phyloP scores from a whole-genome alignment of 2,113 vertebrate genomes.

The Malurus alboscapulatus region DNA sequence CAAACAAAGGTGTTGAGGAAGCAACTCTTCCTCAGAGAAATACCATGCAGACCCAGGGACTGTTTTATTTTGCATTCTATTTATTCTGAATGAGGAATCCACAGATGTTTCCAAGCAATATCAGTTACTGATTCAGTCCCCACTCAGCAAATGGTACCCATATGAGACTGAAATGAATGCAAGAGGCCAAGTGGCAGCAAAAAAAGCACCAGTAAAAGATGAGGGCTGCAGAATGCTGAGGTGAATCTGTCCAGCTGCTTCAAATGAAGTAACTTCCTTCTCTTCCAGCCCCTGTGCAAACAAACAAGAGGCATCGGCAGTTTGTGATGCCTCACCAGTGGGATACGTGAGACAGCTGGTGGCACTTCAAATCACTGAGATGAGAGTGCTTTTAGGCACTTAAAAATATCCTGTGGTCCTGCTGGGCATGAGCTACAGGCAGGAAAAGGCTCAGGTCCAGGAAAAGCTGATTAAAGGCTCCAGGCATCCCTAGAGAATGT shows the following conservation, averaged over 20 bases:
- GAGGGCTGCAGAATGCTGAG: background rate
- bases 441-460: background rate
- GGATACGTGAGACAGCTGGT: rapidly evolving
- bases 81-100: background rate
- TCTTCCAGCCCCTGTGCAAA: background rate
- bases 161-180: background rate
- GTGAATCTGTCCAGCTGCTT: background rate
- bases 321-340: background rate
- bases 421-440: background rate
- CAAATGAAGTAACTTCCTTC: background rate
- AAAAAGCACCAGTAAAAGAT: background rate
- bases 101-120: background rate
- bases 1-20: background rate
- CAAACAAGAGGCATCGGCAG: background rate
- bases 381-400: background rate
- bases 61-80: background rate
- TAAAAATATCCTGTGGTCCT: background rate
- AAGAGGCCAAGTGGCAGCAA: background rate
- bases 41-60: background rate
- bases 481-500: background rate
- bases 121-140: background rate
- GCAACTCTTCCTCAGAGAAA: background rate
- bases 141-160: background rate
- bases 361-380: background rate
- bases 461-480: background rate